phyloP scores from a whole-genome alignment of 2,113 vertebrate species.

The Aramus guarauna region DNA sequence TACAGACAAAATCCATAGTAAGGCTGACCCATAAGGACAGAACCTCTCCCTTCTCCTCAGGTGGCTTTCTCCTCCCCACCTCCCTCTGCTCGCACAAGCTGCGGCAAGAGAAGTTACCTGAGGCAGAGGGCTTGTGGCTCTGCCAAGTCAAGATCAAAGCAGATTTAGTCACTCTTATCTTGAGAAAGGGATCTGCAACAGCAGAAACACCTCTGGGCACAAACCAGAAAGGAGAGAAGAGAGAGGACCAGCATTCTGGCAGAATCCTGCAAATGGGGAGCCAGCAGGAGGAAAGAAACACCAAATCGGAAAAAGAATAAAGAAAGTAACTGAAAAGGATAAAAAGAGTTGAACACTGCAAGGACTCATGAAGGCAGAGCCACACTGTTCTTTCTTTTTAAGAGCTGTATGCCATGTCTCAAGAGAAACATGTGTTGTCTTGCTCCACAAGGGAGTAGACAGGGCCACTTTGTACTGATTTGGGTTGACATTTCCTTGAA shows the following conservation, averaged over 20 bases:
- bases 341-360: background rate
- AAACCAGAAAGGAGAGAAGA: background rate
- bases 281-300: background rate
- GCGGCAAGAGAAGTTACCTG: fast-evolving
- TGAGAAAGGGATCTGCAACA: background rate
- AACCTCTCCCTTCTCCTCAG: background rate
- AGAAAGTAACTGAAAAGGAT: background rate
- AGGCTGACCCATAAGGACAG: background rate
- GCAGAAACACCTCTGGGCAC: background rate
- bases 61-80: background rate
- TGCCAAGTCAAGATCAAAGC: background rate
- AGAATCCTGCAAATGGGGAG: background rate
- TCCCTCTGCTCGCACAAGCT: background rate
- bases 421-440: background rate
- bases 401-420: background rate
- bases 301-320: background rate
- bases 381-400: background rate
- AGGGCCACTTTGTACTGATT: background rate
- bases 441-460: background rate
- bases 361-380: background rate
- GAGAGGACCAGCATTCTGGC: background rate
- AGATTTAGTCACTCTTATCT: background rate
- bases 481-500: background rate
- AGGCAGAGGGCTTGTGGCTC: background rate
- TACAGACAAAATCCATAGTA: background rate